Conservation (phyloP, 2,888 invertebrate genomes). For the Anthrax anthrax region DNA sequence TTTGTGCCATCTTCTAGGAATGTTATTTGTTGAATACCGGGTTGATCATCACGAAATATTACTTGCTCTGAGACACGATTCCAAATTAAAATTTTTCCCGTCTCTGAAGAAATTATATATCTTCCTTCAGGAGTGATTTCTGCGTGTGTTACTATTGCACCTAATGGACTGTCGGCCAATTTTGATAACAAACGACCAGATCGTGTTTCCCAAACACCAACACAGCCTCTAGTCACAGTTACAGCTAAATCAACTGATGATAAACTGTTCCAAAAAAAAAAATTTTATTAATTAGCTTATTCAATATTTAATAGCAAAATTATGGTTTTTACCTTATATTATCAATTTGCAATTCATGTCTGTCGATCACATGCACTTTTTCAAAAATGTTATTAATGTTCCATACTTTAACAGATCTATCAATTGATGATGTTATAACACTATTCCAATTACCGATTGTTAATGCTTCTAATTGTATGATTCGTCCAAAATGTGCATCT, state of each 20-base stretch:
- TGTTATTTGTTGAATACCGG: slow-evolving; percentile 33
- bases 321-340: slow-evolving; percentile 53
- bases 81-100: slow-evolving; percentile 84
- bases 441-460: slow-evolving; percentile 84
- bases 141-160: slow-evolving; percentile 89
- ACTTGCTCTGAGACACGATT: slow-evolving; percentile 58
- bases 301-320: neutral
- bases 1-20: slow-evolving; percentile 33
- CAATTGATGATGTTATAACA: slow-evolving; percentile 92
- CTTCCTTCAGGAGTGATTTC: slow-evolving; percentile 73
- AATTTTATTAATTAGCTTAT: too few species aligned
- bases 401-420: slow-evolving; percentile 97
- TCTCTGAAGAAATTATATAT: slow-evolving; percentile 78
- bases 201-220: slow-evolving; percentile 87
- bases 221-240: slow-evolving; percentile 85
- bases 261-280: too few species aligned
- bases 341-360: slow-evolving; percentile 91
- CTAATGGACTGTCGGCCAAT: slow-evolving; percentile 79
- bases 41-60: slow-evolving; percentile 60
- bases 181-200: slow-evolving; percentile 74
- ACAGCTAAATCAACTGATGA: slow-evolving; percentile 72
- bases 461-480: slow-evolving; percentile 78
- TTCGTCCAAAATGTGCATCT: slow-evolving; percentile 94
- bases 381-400: slow-evolving; percentile 98
- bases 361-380: slow-evolving; percentile 88